Conservation (phyloP, 1,140 invertebrate genomes). For the Magallana ariakensis region DNA sequence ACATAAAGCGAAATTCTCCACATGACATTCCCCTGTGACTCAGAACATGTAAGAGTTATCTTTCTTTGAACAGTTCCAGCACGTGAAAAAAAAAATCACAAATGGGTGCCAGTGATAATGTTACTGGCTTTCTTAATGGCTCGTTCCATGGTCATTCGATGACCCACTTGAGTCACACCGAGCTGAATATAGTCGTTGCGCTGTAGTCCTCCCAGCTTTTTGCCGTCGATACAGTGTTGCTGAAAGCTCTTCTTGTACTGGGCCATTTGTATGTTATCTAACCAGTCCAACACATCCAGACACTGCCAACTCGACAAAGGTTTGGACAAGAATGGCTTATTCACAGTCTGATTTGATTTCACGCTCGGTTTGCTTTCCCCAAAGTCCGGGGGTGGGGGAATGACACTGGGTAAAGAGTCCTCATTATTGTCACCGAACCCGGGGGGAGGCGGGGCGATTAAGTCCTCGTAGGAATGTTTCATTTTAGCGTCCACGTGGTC, state of each 20-base stretch:
- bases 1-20: constrained; percentile 31
- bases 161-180: constrained; percentile 77
- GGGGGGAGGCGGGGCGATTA: constrained; percentile 73
- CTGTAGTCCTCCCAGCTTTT: constrained; percentile 71
- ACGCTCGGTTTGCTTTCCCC: constrained; percentile 43
- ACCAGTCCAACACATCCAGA: constrained; percentile 77
- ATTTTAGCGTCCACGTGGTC: constrained; percentile 65
- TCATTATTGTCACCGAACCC: constrained; percentile 67
- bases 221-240: constrained; percentile 74
- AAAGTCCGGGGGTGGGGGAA: constrained; percentile 70
- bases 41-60: constrained; percentile 14
- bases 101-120: constrained; percentile 23
- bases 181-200: constrained; percentile 76
- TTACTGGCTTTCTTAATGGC: constrained; percentile 75
- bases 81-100: background rate
- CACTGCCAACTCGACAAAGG: constrained; percentile 73
- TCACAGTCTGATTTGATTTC: constrained; percentile 46
- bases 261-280: constrained; percentile 75
- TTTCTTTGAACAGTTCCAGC: background rate
- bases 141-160: constrained; percentile 77
- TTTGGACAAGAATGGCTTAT: constrained; percentile 70
- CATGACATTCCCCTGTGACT: background rate
- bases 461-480: constrained; percentile 67
- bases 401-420: constrained; percentile 59
- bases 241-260: constrained; percentile 77